Conservation (phyloP, 2,113 vertebrate genomes). For the Struthio camelus region DNA sequence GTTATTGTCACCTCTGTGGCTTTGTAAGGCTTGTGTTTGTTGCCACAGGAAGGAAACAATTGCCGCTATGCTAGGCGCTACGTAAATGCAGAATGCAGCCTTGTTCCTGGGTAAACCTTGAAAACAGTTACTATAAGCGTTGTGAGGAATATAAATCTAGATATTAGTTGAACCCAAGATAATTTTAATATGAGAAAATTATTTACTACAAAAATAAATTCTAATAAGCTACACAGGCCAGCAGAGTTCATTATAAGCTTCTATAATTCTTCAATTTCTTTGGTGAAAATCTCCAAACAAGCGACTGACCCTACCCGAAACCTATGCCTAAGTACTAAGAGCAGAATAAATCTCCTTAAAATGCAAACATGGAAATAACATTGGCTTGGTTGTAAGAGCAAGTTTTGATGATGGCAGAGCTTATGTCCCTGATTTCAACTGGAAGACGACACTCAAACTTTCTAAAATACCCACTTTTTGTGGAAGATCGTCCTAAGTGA, state of each 20-base stretch:
- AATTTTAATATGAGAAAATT: neutral
- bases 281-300: neutral
- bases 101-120: neutral
- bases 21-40: conserved; percentile 36
- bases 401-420: neutral
- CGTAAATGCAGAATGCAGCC: conserved; percentile 19
- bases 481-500: neutral
- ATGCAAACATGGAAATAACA: neutral
- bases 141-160: neutral
- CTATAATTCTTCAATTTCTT: neutral
- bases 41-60: neutral
- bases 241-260: neutral
- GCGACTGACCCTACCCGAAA: neutral
- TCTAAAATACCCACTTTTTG: neutral
- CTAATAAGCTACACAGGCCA: neutral
- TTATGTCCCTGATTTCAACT: neutral
- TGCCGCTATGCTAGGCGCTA: neutral
- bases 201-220: neutral
- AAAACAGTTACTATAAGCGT: neutral
- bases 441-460: neutral
- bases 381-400: neutral
- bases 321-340: neutral
- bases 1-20: conserved; percentile 28
- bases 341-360: neutral
- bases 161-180: neutral